These are phyloP conservation scores for Stomatorhinus ivindoensis DNA, from an alignment of 2,113 vertebrate species.

Conservation along the genomic window DNA sequence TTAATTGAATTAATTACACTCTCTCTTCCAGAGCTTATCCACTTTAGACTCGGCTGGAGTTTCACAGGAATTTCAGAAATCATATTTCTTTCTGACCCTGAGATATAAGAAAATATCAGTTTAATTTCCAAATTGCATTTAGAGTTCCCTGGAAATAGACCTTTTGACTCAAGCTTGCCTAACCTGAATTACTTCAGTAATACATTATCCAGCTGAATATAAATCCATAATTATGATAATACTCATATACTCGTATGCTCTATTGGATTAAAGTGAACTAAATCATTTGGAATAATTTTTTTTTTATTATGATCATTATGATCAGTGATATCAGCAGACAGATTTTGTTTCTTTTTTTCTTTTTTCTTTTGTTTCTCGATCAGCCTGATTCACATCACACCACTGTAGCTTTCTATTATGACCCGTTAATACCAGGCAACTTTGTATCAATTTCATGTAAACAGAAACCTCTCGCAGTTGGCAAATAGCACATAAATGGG, in stretches of 20 bases:
- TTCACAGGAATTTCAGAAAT: neutral
- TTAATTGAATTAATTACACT: neutral
- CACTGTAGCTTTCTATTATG: conserved; percentile 15
- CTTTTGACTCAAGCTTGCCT: neutral
- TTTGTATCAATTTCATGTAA: conserved; percentile 40
- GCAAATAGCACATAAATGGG: conserved; percentile 36
- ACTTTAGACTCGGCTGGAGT: neutral
- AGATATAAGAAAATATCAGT: neutral
- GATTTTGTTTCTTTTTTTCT: neutral
- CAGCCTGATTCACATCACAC: neutral
- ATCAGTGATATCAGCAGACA: neutral
- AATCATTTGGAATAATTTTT: neutral
- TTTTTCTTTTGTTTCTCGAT: neutral
- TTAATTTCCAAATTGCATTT: neutral
- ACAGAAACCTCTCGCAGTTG: conserved; percentile 33
- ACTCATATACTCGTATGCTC: neutral
- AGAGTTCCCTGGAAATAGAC: neutral
- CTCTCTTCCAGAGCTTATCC: neutral
- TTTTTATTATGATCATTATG: neutral
- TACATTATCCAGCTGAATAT: neutral
- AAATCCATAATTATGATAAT: neutral
- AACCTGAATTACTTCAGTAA: neutral
- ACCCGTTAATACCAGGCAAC: conserved; percentile 6
- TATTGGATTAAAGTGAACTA: neutral
- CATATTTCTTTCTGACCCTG: neutral